Percentiles rank a stretch among this genome's conserved stretches.
These are phyloP conservation scores for Euproctis similis DNA, from an alignment of 2,888 invertebrate genomes.

Conservation along the genomic window DNA sequence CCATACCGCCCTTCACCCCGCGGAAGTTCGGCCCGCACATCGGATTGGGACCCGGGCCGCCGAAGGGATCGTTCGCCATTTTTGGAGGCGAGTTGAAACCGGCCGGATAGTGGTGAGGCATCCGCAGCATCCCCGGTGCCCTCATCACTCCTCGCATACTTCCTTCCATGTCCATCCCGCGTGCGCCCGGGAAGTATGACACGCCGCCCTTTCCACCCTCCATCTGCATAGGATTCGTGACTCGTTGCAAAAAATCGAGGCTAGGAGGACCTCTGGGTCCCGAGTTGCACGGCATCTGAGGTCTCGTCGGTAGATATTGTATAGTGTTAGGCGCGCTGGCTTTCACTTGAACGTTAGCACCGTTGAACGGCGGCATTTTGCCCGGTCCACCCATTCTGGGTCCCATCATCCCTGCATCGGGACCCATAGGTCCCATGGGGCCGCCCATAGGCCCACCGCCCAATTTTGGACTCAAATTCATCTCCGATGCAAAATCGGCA, in stretches of 20 bases:
- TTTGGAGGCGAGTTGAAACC: slow-evolving; percentile 68
- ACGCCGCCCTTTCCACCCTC: slow-evolving; percentile 74
- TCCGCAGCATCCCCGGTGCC: slow-evolving; percentile 55
- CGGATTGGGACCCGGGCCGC: slow-evolving; percentile 33
- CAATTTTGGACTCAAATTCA: slow-evolving; percentile 81
- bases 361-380: slow-evolving; percentile 76
- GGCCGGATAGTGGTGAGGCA: slow-evolving; percentile 68
- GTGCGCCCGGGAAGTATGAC: slow-evolving; percentile 82
- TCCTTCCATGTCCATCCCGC: slow-evolving; percentile 67
- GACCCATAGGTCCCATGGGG: slow-evolving; percentile 69
- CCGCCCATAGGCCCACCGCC: slow-evolving; percentile 72
- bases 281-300: slow-evolving; percentile 84
- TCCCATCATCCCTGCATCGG: slow-evolving; percentile 79
- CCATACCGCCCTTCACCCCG: slow-evolving; percentile 55
- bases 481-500: slow-evolving; percentile 67
- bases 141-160: slow-evolving; percentile 70
- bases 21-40: slow-evolving; percentile 61
- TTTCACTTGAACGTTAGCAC: slow-evolving; percentile 91
- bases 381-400: slow-evolving; percentile 77
- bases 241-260: slow-evolving; percentile 91
- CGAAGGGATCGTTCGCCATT: slow-evolving; percentile 53
- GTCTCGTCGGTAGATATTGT: slow-evolving; percentile 96
- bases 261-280: slow-evolving; percentile 89
- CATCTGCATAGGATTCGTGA: slow-evolving; percentile 88
- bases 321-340: slow-evolving; percentile 98